phyloP scores from a whole-genome alignment of 2,888 invertebrate species.

The Philereme transversata region DNA sequence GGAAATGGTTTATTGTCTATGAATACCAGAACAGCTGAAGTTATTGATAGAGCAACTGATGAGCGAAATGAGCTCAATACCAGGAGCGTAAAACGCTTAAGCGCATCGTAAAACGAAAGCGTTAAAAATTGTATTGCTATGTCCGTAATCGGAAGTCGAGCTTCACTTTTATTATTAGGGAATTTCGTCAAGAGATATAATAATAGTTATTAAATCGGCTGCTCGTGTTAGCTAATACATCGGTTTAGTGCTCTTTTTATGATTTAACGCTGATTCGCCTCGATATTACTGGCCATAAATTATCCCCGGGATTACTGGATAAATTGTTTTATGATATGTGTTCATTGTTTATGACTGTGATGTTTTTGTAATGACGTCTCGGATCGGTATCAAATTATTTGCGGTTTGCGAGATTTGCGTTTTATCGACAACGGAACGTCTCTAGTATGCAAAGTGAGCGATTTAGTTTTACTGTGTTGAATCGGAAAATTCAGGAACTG shows the following conservation, averaged over 20 bases:
- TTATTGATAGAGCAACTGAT: conserved; percentile 19
- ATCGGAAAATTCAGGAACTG: conserved; percentile 28
- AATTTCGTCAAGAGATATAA: conserved; percentile 76
- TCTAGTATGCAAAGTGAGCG: conserved; percentile 27
- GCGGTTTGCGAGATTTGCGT: conserved; percentile 26
- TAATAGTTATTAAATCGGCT: conserved; percentile 79
- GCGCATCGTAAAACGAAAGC: conserved; percentile 49
- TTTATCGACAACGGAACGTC: conserved; percentile 25
- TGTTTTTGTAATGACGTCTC: conserved; percentile 33
- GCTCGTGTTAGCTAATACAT: conserved; percentile 75
- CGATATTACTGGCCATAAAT: conserved; percentile 76
- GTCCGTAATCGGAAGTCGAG: conserved; percentile 48
- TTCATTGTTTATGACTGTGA: conserved; percentile 48
- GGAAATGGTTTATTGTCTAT: conserved; percentile 47
- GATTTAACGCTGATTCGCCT: conserved; percentile 77
- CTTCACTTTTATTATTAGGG: conserved; percentile 65
- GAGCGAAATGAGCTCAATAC: conserved; percentile 31
- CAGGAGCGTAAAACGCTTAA: conserved; percentile 25
- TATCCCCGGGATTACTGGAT: conserved; percentile 66
- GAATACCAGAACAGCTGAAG: conserved; percentile 30
- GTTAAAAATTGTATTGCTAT: conserved; percentile 46
- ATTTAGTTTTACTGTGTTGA: conserved; percentile 30
- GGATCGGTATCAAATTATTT: conserved; percentile 19
- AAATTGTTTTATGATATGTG: conserved; percentile 80
- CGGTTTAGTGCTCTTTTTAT: conserved; percentile 78